A percentile compares a stretch with the other conserved stretches of the same genome.
Evolutionary conservation across 2,113 vertebrate species (phyloP).

Genomic region (Labrus mixtus): DNA sequence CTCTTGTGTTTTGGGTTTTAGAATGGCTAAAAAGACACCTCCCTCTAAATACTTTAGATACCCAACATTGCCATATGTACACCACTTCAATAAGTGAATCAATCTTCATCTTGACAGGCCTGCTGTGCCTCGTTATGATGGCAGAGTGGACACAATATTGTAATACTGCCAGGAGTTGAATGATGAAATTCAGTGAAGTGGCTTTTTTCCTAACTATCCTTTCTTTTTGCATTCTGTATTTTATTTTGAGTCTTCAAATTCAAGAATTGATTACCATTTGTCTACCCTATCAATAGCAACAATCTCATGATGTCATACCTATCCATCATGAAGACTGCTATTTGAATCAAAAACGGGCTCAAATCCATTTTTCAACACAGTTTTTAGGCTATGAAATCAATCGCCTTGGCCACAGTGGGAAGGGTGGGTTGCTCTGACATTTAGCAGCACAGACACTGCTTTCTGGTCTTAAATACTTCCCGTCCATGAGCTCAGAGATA

Average conservation of each 20-base stretch:
- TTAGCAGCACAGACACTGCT: constrained; percentile 58
- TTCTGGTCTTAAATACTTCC: constrained; percentile 60
- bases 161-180: background rate
- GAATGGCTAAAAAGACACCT: background rate
- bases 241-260: background rate
- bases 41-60: background rate
- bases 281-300: background rate
- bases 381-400: constrained; percentile 40
- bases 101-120: background rate
- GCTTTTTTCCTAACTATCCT: background rate
- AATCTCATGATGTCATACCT: constrained; percentile 25
- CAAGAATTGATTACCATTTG: background rate
- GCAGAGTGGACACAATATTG: background rate
- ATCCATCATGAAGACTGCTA: constrained; percentile 21
- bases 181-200: constrained; percentile 10
- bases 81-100: background rate
- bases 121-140: background rate
- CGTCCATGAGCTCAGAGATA: constrained; percentile 67
- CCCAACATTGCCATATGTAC: background rate
- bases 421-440: constrained; percentile 66
- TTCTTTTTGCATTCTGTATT: background rate
- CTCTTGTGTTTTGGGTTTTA: background rate
- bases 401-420: constrained; percentile 44
- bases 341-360: constrained; percentile 12
- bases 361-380: constrained; percentile 20